Evolutionary conservation across 1,140 invertebrate genomes (phyloP), one percentile per base, ranked within the genome.

Genomic region (Centruroides vittatus): DNA sequence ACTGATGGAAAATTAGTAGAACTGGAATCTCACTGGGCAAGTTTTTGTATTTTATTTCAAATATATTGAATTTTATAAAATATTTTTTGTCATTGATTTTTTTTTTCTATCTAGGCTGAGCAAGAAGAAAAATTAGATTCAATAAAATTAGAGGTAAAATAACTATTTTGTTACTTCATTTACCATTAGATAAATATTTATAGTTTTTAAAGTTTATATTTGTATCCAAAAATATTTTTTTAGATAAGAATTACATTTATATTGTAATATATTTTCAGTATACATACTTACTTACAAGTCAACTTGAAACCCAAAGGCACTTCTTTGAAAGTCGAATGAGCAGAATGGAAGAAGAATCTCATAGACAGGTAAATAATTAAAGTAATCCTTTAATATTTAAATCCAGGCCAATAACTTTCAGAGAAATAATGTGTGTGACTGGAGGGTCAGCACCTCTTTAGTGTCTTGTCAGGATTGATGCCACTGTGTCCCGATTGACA

Each of bases 1-100:
- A 80, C 72, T n/a, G 95, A 99, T 80, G 96, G 96, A 5, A 98
- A 99, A 78, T 79, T 98, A 70, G 93, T 98, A 1, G 86, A 90
- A 66, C 77, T 84, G 0, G 66, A 73, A 61, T 61, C 55, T 55
- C 55, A 57, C 9, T 53, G 61, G 60, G 64, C 58, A 55, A 57
- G 35, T 50, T 35, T 9, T 10, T 23, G 23, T 34, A n/a, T 46
- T 46, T 23, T 23, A 23, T 23, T 23, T 0, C 23, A 23, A 23
- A 47, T 9, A 48, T 34, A 50, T 13, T 61, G 7, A 46, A 46
- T 35, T 46, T 57, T 3, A 8, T 13, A 12, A 9, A 47, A 5
- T 13, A 13, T 51, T 51, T 50, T 41, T 41, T 41, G 41, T 41
- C 5, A 41, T 41, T 8, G 8, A 8, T 41, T 41, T 41, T 41